Conservation (phyloP, 2,888 invertebrate species). For the Argyresthia albistria region DNA sequence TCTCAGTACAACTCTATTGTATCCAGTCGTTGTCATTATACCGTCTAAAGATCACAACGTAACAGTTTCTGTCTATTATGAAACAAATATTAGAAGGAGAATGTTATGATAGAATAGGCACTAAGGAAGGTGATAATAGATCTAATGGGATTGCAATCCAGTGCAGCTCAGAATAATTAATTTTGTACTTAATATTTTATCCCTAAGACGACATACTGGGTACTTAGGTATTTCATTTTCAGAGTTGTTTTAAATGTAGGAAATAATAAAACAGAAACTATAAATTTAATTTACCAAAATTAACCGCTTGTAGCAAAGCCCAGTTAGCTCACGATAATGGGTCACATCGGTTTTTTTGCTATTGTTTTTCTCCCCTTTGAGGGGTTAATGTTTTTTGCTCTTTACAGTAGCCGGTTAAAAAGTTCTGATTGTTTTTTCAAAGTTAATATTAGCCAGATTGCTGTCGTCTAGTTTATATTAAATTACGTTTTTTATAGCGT, state of each 20-base stretch:
- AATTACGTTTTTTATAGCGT: slow-evolving; percentile 63
- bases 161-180: no score
- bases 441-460: slow-evolving; percentile 55
- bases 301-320: slow-evolving; percentile 57
- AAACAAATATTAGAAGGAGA: no score
- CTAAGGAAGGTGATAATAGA: not conserved
- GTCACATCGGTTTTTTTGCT: slow-evolving; percentile 34
- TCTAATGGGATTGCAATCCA: no score
- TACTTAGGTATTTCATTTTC: not conserved
- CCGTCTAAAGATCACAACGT: slow-evolving; percentile 48
- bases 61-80: not conserved
- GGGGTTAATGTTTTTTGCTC: slow-evolving; percentile 28
- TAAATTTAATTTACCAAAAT: slow-evolving; percentile 24
- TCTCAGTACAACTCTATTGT: slow-evolving; percentile 21
- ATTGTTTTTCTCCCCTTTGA: slow-evolving; percentile 53
- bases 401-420: slow-evolving; percentile 28
- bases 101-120: not conserved
- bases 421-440: slow-evolving; percentile 44
- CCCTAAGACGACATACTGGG: no score
- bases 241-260: not conserved
- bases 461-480: slow-evolving; percentile 69
- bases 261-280: not conserved
- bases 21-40: slow-evolving; percentile 35
- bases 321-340: slow-evolving; percentile 52
- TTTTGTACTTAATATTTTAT: no score